Percentiles rank a stretch among this genome's conserved stretches.
Conservation (phyloP, 1,140 invertebrate genomes). For the Agraylea sexmaculata region DNA sequence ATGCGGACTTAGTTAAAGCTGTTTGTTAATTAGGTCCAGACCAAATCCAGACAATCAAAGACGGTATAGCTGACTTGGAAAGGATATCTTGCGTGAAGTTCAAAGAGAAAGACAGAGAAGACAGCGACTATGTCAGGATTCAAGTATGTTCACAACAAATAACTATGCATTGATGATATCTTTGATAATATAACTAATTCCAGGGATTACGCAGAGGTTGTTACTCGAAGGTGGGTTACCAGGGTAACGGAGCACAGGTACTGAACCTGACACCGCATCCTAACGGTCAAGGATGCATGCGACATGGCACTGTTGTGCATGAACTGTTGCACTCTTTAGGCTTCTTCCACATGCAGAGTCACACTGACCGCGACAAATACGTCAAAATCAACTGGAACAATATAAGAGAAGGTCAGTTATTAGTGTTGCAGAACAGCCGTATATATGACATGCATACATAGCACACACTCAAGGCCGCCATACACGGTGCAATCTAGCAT, state of each 20-base stretch:
- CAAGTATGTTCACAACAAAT: conserved; percentile 27
- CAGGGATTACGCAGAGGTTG: conserved; percentile 37
- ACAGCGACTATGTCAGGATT: conserved; percentile 35
- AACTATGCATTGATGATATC: not conserved
- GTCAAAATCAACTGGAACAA: conserved; percentile 55
- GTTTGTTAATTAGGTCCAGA: conserved; percentile 27
- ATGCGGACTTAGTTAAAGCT: conserved; percentile 1
- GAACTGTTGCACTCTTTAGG: conserved; percentile 60
- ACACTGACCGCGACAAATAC: conserved; percentile 55
- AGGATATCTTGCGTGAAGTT: conserved; percentile 36
- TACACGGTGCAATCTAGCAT: no score
- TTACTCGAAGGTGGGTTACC: conserved; percentile 39
- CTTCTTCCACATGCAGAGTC: conserved; percentile 63
- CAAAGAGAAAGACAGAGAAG: conserved; percentile 31
- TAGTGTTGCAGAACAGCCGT: no score
- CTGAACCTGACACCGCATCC: conserved; percentile 37
- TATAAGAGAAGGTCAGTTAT: conserved; percentile 37
- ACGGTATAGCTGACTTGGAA: conserved; percentile 34
- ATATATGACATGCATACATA: no score
- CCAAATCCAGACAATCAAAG: conserved; percentile 32
- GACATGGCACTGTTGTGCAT: conserved; percentile 45
- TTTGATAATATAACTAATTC: not conserved
- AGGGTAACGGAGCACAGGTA: conserved; percentile 27
- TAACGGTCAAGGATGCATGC: conserved; percentile 38
- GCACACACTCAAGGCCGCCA: no score